Conservation (phyloP, 2,113 vertebrate genomes). For the Phyllostomus hastatus region DNA sequence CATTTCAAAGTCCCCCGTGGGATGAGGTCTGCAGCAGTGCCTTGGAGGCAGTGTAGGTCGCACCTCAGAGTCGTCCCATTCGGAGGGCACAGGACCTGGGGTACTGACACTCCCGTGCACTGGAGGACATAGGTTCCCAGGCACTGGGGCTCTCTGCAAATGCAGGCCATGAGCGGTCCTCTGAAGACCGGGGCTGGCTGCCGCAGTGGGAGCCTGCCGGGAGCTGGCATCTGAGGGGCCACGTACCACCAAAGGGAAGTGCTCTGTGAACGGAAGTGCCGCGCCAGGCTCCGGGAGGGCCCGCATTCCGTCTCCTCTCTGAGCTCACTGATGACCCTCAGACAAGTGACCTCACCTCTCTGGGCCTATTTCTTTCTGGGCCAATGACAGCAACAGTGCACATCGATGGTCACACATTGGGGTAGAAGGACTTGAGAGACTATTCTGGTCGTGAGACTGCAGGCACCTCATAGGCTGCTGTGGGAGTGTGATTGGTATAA, state of each 20-base stretch:
- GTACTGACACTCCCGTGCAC: background rate
- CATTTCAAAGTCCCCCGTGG: background rate
- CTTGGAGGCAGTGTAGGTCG: background rate
- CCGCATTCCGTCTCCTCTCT: background rate
- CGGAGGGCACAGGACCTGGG: too few species aligned
- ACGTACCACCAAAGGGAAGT: background rate
- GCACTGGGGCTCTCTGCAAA: background rate
- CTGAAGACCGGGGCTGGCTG: background rate
- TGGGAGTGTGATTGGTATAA: background rate
- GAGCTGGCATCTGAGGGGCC: background rate
- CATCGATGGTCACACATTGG: background rate
- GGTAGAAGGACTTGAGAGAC: background rate
- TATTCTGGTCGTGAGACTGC: background rate
- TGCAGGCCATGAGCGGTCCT: background rate
- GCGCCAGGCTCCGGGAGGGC: background rate
- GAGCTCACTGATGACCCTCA: background rate
- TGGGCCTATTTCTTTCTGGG: background rate
- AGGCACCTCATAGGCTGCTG: accelerated
- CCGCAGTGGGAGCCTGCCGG: background rate
- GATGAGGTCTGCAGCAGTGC: background rate
- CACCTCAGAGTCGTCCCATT: background rate
- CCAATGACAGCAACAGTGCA: background rate
- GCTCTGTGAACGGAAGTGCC: background rate
- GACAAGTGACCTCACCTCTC: background rate
- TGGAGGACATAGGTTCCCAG: background rate